Conservation (phyloP, 2,113 vertebrate genomes). For the Esox niger region DNA sequence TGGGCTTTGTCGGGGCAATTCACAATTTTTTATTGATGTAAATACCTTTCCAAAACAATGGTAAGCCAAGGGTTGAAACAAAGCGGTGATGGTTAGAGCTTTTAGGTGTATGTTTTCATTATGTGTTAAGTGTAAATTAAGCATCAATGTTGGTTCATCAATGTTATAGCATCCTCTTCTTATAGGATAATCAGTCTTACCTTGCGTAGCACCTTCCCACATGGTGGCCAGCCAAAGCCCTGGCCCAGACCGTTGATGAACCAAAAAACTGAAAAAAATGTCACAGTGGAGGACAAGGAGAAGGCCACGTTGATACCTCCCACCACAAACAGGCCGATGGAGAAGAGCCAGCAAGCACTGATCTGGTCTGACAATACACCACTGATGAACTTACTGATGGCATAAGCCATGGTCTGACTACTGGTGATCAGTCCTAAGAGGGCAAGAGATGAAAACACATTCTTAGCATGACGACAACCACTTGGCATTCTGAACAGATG, state of each 20-base stretch:
- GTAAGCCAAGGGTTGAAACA: neutral
- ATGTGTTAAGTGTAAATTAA: neutral
- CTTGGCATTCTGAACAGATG: too few relatives aligned
- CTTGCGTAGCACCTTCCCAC: conserved; percentile 91
- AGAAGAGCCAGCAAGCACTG: conserved; percentile 96
- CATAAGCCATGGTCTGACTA: conserved; percentile 95
- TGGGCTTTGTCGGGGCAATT: too few relatives aligned
- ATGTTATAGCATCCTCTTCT: neutral
- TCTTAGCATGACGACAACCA: neutral
- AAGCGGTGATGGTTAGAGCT: neutral
- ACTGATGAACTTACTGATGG: conserved; percentile 96
- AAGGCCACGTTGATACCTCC: conserved; percentile 87
- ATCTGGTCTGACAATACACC: conserved; percentile 89
- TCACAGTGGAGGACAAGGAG: conserved; percentile 85
- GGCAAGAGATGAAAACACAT: conserved; percentile 2
- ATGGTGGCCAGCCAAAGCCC: conserved; percentile 95
- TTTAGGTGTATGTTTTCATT: neutral
- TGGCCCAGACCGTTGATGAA: conserved; percentile 96
- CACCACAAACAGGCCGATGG: conserved; percentile 87
- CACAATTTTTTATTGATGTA: too few relatives aligned
- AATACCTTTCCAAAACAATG: neutral
- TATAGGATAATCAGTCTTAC: conserved; percentile 57
- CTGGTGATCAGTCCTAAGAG: conserved; percentile 88
- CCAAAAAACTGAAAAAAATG: conserved; percentile 86
- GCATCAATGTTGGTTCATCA: too few relatives aligned